A percentile compares a stretch with the other conserved stretches of the same genome.
phyloP scores from a whole-genome alignment of 2,797 vertebrate species.

The Danio choprae region DNA sequence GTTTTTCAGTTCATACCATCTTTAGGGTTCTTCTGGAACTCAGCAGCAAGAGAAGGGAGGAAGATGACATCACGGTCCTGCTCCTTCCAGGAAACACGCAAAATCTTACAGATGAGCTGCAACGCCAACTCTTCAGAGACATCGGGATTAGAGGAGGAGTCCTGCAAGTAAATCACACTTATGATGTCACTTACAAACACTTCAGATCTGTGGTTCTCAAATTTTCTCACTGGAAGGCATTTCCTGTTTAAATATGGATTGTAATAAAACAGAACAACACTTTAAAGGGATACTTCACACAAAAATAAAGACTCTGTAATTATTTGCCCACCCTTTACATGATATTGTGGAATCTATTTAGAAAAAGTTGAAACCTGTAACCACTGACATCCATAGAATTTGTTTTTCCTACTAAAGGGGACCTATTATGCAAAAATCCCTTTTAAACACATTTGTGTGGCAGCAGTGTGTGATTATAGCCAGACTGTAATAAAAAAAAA shows the following conservation, averaged over 20 bases:
- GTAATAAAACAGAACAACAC: no score
- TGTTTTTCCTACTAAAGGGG: no score
- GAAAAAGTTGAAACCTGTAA: no score
- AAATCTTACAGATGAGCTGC: constrained; percentile 98
- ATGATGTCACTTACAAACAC: background rate
- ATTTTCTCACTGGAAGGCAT: background rate
- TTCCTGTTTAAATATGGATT: background rate
- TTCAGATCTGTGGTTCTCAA: background rate
- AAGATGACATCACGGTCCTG: constrained; percentile 97
- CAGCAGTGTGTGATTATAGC: no score
- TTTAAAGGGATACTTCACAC: no score
- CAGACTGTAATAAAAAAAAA: no score
- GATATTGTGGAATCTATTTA: no score
- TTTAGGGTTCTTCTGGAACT: constrained; percentile 94
- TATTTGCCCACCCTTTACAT: no score
- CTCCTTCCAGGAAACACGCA: constrained; percentile 98
- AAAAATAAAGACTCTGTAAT: no score
- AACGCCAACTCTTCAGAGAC: constrained; percentile 97
- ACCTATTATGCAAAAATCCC: no score
- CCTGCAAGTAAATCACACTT: constrained; percentile 73
- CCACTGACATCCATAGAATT: no score
- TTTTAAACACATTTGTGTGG: no score
- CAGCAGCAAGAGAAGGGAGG: constrained; percentile 90
- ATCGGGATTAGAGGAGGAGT: constrained; percentile 87
- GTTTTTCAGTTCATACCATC: constrained; percentile 80